Evolutionary conservation across 2,113 vertebrate species (phyloP), one percentile per base, ranked within the genome.

Genomic region (Jaculus jaculus): DNA sequence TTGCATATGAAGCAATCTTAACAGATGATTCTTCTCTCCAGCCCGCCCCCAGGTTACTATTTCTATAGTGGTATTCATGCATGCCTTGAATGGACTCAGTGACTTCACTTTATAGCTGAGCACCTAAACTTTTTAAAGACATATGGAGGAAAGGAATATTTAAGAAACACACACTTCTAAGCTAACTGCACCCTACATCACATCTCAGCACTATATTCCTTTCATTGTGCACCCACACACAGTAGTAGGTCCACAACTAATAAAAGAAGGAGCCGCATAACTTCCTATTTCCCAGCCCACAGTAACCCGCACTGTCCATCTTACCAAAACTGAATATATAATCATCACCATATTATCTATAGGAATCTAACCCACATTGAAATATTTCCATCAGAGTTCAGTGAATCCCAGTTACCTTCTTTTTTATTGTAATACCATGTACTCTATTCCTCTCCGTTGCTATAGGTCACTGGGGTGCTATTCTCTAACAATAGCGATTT

Each of bases 311-410:
- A 42, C 7, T 51, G 63, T 82, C 1, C 23, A 72, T 78, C 54
- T 84, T 60, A 78, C 9, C 71, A 75, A 90, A 85, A 47, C 28
- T 16, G 54, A 23, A 1, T 84, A 63, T 85, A 20, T 24, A 39
- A 83, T 83, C 79, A 73, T 84, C 47, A 34, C 16, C 34, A 42
- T 90, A 63, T 87, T 60, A 28, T 93, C 37, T 84, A 24, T 5
- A 54, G 79, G 34, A 88, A 92, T 88, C 71, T 93, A 94, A 89
- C 68, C 24, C 37, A 47, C 20, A 85, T 23, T 72, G 51, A 86
- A 32, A 90, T 61, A 83, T 34, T 39, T 90, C n/a, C 32, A 74
- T 60, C 71, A 72, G 58, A 82, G 20, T 92, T 89, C 79, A 54
- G 23, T n/a, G 32, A 87, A 82, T 51, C 11, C 20, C 18, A 4